phyloP scores from a whole-genome alignment of 2,888 invertebrate genomes.

The Andrena haemorrhoa region DNA sequence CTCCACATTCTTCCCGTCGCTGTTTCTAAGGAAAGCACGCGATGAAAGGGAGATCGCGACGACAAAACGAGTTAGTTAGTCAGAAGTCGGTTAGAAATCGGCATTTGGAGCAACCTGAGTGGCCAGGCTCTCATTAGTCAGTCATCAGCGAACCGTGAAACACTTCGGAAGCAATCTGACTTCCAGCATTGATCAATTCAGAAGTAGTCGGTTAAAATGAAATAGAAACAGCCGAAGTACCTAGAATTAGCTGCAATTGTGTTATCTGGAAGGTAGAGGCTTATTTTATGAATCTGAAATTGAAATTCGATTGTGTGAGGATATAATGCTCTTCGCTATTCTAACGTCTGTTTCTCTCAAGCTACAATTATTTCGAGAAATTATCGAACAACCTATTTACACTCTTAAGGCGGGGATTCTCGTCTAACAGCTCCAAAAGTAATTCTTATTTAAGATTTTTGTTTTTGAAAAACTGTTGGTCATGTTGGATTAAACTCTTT shows the following conservation, averaged over 20 bases:
- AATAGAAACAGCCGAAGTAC: background rate
- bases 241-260: too few species aligned
- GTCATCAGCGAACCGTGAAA: constrained; percentile 1
- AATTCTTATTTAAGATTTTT: too few species aligned
- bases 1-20: too few species aligned
- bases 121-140: background rate
- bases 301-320: background rate
- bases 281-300: background rate
- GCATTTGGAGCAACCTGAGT: background rate
- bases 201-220: background rate
- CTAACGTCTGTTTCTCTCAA: background rate
- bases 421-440: too few species aligned
- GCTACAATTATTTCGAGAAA: background rate
- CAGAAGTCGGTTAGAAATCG: constrained; percentile 3
- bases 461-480: too few species aligned
- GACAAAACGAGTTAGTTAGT: background rate
- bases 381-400: background rate
- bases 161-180: background rate
- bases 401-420: too few species aligned
- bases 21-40: too few species aligned
- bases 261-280: background rate
- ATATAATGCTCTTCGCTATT: background rate
- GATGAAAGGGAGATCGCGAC: background rate
- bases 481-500: too few species aligned
- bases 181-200: background rate